These are phyloP conservation scores for Lucilia cuprina DNA, from an alignment of 1,140 invertebrate genomes.

Conservation along the genomic window DNA sequence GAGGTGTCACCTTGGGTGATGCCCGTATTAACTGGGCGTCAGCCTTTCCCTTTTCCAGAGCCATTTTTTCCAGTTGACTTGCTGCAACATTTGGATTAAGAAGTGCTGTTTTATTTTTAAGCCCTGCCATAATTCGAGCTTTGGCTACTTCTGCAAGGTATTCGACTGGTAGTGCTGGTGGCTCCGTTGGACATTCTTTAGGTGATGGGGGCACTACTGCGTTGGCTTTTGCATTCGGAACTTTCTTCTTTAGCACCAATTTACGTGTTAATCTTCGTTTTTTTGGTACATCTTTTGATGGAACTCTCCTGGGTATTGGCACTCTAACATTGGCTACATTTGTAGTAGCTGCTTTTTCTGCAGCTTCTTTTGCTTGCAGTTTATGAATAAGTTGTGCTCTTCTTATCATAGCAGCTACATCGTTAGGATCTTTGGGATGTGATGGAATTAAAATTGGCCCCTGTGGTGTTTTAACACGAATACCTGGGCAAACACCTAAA, in stretches of 20 bases:
- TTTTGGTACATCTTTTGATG: background rate
- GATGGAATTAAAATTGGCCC: background rate
- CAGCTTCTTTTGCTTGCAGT: background rate
- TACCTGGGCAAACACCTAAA: background rate
- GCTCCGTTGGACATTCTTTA: background rate
- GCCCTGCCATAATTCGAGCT: background rate
- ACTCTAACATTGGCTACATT: background rate
- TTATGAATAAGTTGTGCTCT: background rate
- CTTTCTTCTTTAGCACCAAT: background rate
- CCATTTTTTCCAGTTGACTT: background rate
- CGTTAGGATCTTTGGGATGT: background rate
- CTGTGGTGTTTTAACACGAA: background rate
- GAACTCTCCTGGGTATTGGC: too few species aligned
- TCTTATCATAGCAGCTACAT: background rate
- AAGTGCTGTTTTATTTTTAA: background rate
- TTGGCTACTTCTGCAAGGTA: background rate
- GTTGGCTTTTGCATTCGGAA: background rate
- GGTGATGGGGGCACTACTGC: background rate
- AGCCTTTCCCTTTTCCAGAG: background rate
- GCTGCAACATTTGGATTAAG: background rate
- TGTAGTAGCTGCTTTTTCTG: background rate
- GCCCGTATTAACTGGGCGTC: background rate
- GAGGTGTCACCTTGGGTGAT: background rate
- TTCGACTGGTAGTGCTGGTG: background rate
- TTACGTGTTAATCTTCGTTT: background rate